Base-by-base conservation (phyloP, 92 coral and sea anemone species). In the Bergia sp. region DNA sequence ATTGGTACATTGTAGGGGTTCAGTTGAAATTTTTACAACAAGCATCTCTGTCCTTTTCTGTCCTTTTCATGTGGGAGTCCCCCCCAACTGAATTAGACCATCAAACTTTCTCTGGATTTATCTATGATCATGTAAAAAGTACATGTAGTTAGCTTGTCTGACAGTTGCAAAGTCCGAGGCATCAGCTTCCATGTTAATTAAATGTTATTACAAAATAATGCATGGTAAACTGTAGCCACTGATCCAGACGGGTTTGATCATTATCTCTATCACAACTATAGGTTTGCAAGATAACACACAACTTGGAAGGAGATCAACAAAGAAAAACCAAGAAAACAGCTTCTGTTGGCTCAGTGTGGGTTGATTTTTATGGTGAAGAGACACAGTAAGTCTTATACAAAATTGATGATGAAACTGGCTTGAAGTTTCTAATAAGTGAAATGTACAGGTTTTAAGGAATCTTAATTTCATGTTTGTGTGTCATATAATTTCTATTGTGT, bases 291-390 rank as follows among this genome's bases (percentile, higher is more conserved):
- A 78, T 47, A 43, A 9, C 57, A 43, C 8, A 39, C 40, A 73
- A 21, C 20, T 39, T 4, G 16, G 45, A 41, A 73, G 91, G 91
- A 20, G 49, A 79, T 45, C n/a, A 72, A 13, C 39, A 36, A 37
- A 47, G 47, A 20, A 67, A 21, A 40, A 50, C 79, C 43, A 49
- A 82, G 42, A 88, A 85, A 67, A 67, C 75, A 73, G 20, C n/a
- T 9, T 86, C 39, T 87, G 58, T 29, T 8, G 43, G 2, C 47
- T 39, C 79, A 40, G 23, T 75, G 1, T 37, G 86, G 43, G 90
- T 94, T 0, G 72, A 82, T 11, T 94, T 94, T 61, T 89, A 90
- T 37, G 90, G 92, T 7, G 96, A 92, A 89, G 86, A 94, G 47
- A 90, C 93, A 55, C 72, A 81, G 95, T 94, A 90, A 88, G 96